These are phyloP conservation scores for Phenacoccus solenopsis DNA, from an alignment of 1,140 invertebrate genomes.

Conservation along the genomic window DNA sequence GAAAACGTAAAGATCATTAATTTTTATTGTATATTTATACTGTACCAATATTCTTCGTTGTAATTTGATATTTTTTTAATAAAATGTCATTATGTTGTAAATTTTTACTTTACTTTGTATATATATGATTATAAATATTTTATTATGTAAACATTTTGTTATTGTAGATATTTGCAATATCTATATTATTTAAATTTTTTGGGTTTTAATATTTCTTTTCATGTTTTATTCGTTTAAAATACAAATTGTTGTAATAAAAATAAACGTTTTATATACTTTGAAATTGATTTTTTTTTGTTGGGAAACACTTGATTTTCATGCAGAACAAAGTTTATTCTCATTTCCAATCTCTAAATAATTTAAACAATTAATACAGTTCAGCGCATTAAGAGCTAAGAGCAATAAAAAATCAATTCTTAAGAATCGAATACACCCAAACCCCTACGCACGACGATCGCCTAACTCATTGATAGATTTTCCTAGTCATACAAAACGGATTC, in stretches of 20 bases:
- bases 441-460: no score
- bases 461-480: no score
- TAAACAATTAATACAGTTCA: no score
- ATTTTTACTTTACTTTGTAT: not conserved
- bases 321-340: no score
- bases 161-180: slow-evolving; percentile 4
- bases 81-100: not conserved
- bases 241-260: not conserved
- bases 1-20: not conserved
- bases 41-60: not conserved
- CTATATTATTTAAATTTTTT: slow-evolving; percentile 6
- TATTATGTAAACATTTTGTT: slow-evolving; percentile 12
- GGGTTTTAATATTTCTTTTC: not conserved
- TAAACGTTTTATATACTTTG: not conserved
- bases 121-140: not conserved
- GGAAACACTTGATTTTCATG: no score
- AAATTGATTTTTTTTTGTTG: no score
- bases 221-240: not conserved
- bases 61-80: not conserved
- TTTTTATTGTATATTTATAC: not conserved
- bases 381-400: no score
- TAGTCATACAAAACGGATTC: no score
- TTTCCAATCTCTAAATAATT: no score
- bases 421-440: no score
- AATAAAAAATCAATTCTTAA: no score